These are phyloP conservation scores for Eunapius fragilis DNA, from an alignment of 37 sponge, comb jelly and placozoan genomes.

Conservation along the genomic window DNA sequence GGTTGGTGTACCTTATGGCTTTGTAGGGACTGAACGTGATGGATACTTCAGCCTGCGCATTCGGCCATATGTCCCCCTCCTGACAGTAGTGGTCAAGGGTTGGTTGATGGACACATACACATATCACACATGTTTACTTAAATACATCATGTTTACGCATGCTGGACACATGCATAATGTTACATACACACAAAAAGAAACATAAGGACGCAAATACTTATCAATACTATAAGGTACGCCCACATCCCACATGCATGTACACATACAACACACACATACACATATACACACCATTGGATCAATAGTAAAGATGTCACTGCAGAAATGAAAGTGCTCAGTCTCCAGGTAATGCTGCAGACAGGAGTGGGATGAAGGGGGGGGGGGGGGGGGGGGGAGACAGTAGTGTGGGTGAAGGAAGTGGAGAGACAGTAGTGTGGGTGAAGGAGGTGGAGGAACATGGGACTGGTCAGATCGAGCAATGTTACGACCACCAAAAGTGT, in stretches of 20 bases:
- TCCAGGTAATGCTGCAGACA: conserved; percentile 44
- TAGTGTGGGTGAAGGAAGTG: too few species aligned
- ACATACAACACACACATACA: background rate
- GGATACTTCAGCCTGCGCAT: conserved; percentile 86
- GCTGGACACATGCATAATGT: background rate
- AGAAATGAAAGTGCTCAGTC: conserved; percentile 83
- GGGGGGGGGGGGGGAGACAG: too few species aligned
- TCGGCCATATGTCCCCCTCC: conserved; percentile 98
- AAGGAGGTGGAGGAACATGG: too few species aligned
- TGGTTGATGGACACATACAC: background rate
- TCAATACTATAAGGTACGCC: too few species aligned
- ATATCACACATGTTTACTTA: background rate
- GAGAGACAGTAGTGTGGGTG: too few species aligned
- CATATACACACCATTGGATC: conserved; percentile 75
- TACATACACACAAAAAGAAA: conserved; percentile 6
- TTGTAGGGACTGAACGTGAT: conserved; percentile 85
- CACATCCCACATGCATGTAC: background rate
- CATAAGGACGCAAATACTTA: too few species aligned
- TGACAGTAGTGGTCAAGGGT: background rate
- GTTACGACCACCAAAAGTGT: background rate
- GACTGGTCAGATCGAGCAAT: too few species aligned
- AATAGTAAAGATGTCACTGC: conserved; percentile 74
- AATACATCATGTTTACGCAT: background rate
- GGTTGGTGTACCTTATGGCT: conserved; percentile 49
- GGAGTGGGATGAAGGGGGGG: background rate